These are phyloP conservation scores for Ptilonorhynchus violaceus DNA, from an alignment of 2,113 vertebrate genomes.

Conservation along the genomic window DNA sequence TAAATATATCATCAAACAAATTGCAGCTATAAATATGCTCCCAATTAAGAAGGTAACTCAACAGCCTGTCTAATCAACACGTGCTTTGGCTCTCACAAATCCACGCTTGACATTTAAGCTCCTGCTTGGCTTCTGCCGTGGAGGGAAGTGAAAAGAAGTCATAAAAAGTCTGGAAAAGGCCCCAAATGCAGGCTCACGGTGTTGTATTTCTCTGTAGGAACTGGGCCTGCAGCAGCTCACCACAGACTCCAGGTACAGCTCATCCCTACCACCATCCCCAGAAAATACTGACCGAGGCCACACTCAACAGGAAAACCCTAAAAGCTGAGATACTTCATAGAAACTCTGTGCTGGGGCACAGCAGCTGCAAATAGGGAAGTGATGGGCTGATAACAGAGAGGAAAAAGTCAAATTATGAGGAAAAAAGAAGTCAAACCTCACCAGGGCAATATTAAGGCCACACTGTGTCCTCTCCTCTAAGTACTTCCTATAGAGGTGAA, in stretches of 20 bases:
- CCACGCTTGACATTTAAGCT: neutral
- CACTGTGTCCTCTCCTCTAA: neutral
- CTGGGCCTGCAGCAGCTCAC: neutral
- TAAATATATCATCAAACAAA: neutral
- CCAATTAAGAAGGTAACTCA: neutral
- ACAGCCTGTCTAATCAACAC: neutral
- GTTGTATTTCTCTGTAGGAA: neutral
- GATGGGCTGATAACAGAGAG: neutral
- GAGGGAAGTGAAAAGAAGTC: neutral
- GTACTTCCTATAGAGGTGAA: neutral
- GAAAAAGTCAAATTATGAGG: neutral
- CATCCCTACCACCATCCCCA: neutral
- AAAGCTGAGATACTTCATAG: neutral
- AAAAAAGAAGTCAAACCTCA: neutral
- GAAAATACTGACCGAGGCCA: neutral
- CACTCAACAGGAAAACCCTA: neutral
- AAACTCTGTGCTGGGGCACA: neutral
- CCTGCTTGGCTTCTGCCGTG: neutral
- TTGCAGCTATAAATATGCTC: neutral
- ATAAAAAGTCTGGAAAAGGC: neutral
- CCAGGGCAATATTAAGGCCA: neutral
- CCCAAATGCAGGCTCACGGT: fast-evolving
- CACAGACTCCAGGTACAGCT: neutral
- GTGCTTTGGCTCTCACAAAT: neutral
- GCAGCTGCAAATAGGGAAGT: neutral